A percentile compares a stretch with the other conserved stretches of the same genome.
Conservation (phyloP, 2,797 vertebrate genomes). For the Gymnodraco acuticeps region DNA sequence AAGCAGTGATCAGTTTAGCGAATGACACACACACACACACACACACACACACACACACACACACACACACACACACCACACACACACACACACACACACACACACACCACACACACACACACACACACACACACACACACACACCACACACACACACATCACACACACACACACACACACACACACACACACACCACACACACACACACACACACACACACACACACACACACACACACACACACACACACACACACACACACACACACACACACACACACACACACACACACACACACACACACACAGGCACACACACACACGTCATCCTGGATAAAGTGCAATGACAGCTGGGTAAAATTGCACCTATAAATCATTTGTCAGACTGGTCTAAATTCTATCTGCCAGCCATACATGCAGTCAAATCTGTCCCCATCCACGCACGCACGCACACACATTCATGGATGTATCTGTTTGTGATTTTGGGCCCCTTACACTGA, state of each 20-base stretch:
- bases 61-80: constrained; percentile 6
- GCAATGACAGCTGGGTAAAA: constrained; percentile 81
- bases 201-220: constrained; percentile 3
- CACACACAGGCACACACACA: constrained; percentile 36
- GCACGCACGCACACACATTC: constrained; percentile 22
- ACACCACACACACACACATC: constrained; percentile 9
- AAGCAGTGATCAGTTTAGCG: constrained; percentile 51
- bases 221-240: neutral
- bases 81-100: constrained; percentile 8
- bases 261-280: constrained; percentile 11
- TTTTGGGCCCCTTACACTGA: constrained; percentile 49
- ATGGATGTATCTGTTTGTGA: constrained; percentile 52
- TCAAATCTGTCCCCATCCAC: constrained; percentile 60
- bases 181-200: constrained; percentile 35
- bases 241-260: too few species aligned
- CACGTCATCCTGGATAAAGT: constrained; percentile 75
- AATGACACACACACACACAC: constrained; percentile 26
- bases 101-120: neutral
- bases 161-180: constrained; percentile 13
- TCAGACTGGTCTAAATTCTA: constrained; percentile 81
- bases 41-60: neutral
- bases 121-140: constrained; percentile 4
- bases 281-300: constrained; percentile 12
- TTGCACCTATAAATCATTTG: constrained; percentile 86
- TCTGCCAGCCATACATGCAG: constrained; percentile 75